Conservation (phyloP, 1,140 invertebrate genomes). For the Drosophila orena region DNA sequence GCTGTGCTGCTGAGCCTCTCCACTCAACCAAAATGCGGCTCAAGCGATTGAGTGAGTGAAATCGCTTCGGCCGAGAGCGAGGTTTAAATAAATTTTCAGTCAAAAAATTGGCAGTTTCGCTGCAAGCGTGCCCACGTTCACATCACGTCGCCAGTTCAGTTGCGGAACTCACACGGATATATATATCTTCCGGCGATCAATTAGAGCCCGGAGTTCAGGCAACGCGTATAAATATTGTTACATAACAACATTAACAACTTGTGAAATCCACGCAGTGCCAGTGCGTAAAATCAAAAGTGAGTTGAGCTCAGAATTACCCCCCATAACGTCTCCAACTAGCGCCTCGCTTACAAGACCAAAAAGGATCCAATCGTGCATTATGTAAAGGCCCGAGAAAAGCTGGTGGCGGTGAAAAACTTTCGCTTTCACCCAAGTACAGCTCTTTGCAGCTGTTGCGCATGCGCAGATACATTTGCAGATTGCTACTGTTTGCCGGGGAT, state of each 20-base stretch:
- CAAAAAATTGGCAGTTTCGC: slow-evolving; percentile 76
- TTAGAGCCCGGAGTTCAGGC: slow-evolving; percentile 33
- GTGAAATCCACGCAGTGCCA: slow-evolving; percentile 47
- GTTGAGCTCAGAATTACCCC: slow-evolving; percentile 30
- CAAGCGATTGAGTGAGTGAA: slow-evolving; percentile 43
- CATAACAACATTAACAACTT: slow-evolving; percentile 51
- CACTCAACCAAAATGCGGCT: slow-evolving; percentile 33
- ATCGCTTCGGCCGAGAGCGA: slow-evolving; percentile 41
- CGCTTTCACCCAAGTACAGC: slow-evolving; percentile 69
- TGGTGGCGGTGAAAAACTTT: slow-evolving; percentile 67
- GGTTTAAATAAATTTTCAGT: slow-evolving; percentile 83
- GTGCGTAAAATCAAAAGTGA: slow-evolving; percentile 50
- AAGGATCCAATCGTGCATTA: slow-evolving; percentile 28
- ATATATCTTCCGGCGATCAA: slow-evolving; percentile 31
- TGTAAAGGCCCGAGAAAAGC: slow-evolving; percentile 46
- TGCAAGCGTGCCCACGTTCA: slow-evolving; percentile 77
- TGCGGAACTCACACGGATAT: slow-evolving; percentile 46
- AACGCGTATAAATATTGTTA: slow-evolving; percentile 42
- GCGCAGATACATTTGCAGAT: slow-evolving; percentile 39
- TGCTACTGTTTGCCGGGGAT: slow-evolving; percentile 32
- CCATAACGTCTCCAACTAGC: no score
- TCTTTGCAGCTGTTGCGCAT: slow-evolving; percentile 42
- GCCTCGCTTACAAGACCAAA: background rate
- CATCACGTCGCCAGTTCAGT: slow-evolving; percentile 57
- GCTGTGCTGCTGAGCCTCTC: no score